These are phyloP conservation scores for Platorchestia sp. DNA, from an alignment of 1,140 invertebrate species.

Conservation along the genomic window DNA sequence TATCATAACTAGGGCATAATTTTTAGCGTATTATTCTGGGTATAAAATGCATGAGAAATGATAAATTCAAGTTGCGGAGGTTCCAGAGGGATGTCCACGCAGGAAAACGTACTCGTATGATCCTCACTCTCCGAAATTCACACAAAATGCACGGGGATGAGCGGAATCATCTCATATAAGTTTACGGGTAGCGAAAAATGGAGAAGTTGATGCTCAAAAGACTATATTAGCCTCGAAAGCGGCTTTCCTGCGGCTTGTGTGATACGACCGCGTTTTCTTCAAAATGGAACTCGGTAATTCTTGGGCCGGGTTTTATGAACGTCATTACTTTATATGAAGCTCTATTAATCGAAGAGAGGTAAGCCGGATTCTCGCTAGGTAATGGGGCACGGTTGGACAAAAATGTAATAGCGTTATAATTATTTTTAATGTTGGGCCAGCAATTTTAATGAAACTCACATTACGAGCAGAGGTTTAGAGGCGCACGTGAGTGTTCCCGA, in stretches of 20 bases:
- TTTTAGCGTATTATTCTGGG: neutral
- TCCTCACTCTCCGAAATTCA: neutral
- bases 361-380: neutral
- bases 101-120: neutral
- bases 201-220: neutral
- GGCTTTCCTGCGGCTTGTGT: neutral
- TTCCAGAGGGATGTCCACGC: neutral
- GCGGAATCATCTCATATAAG: neutral
- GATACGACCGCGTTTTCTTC: neutral
- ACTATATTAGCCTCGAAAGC: neutral
- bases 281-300: neutral
- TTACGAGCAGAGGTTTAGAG: neutral
- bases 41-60: neutral
- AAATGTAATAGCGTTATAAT: neutral
- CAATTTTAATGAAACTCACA: neutral
- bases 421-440: neutral
- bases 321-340: conserved; percentile 19
- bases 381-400: neutral
- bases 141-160: neutral
- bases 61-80: neutral
- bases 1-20: too few relatives aligned
- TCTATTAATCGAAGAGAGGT: conserved; percentile 13
- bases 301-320: neutral
- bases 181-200: neutral
- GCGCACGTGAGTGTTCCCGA: neutral